Percentiles rank a stretch among this genome's conserved stretches.
Conservation (phyloP, 2,797 vertebrate species). For the Peromyscus aztecus region DNA sequence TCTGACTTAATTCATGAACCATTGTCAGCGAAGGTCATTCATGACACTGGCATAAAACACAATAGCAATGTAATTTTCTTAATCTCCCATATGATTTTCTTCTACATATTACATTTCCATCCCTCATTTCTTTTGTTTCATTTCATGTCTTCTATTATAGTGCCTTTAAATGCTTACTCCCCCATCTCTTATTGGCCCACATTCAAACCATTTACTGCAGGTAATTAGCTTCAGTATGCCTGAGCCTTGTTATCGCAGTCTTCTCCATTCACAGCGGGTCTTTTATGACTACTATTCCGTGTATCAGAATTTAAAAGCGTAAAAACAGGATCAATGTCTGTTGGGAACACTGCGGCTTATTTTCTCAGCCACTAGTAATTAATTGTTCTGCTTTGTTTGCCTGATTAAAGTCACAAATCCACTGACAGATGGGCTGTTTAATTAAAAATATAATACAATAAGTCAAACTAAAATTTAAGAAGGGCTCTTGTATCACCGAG, state of each 20-base stretch:
- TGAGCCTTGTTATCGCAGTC: slow-evolving; percentile 73
- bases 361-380: slow-evolving; percentile 60
- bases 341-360: slow-evolving; percentile 27
- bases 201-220: slow-evolving; percentile 79
- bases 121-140: slow-evolving; percentile 82
- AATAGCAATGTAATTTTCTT: slow-evolving; percentile 76
- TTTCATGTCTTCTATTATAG: slow-evolving; percentile 79
- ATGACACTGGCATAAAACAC: slow-evolving; percentile 74
- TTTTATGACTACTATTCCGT: slow-evolving; percentile 41
- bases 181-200: slow-evolving; percentile 75
- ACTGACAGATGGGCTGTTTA: slow-evolving; percentile 58
- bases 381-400: slow-evolving; percentile 59
- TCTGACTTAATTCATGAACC: slow-evolving; percentile 72
- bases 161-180: slow-evolving; percentile 80
- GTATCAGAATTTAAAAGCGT: slow-evolving; percentile 64
- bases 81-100: slow-evolving; percentile 75
- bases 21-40: slow-evolving; percentile 73
- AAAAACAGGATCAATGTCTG: slow-evolving; percentile 65
- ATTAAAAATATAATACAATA: slow-evolving; percentile 57
- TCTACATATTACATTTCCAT: slow-evolving; percentile 76
- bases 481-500: background rate
- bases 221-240: slow-evolving; percentile 79
- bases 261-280: slow-evolving; percentile 33
- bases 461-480: slow-evolving; percentile 51
- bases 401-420: slow-evolving; percentile 68